Evolutionary conservation across 2,113 vertebrate species (phyloP), one percentile per base, ranked within the genome.

Genomic region (Theristicus caerulescens): DNA sequence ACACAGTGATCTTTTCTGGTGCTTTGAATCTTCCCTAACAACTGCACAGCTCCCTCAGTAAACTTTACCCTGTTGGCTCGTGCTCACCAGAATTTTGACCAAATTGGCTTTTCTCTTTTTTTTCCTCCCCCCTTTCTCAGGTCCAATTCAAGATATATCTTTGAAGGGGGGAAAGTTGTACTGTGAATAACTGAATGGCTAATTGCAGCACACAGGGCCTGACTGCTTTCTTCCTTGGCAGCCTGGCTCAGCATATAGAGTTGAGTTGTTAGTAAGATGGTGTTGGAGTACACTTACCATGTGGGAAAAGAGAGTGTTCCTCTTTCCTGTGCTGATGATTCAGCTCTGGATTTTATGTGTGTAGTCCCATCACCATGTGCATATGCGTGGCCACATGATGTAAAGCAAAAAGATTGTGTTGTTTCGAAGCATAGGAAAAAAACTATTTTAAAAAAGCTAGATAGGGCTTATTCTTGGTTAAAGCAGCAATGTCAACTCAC

Each of bases 11-110:
- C 78, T 94, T 27, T 90, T 72, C 38, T 52, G 66, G 29, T 80
- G 90, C 83, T 91, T 72, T 86, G 85, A 96, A 57, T 94, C 82
- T 95, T 96, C 62, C 26, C 25, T 85, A 94, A 77, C 83, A 61
- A 46, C 49, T 58, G 44, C 76, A 40, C 47, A 52, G 38, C 73
- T 90, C 42, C 29, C 22, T n/a, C 2, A 12, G 22, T 81, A 77
- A 85, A 52, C 87, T 76, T 59, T 27, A n/a, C 57, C 24, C 10
- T 47, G 8, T 38, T 90, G 73, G 25, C n/a, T n/a, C 65, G 12
- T 1, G 3, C 27, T 89, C 29, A 26, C 10, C 13, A 55, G 72
- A 66, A 77, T 93, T 91, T 65, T 74, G n/a, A 64, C 79, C 51
- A 70, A 26, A 93, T 34, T 73, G 54, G 5, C 42, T 77, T 84